Percentiles rank a stretch among this genome's conserved stretches.
phyloP scores from a whole-genome alignment of 2,888 invertebrate species.

The Lasioglossum malachurum region DNA sequence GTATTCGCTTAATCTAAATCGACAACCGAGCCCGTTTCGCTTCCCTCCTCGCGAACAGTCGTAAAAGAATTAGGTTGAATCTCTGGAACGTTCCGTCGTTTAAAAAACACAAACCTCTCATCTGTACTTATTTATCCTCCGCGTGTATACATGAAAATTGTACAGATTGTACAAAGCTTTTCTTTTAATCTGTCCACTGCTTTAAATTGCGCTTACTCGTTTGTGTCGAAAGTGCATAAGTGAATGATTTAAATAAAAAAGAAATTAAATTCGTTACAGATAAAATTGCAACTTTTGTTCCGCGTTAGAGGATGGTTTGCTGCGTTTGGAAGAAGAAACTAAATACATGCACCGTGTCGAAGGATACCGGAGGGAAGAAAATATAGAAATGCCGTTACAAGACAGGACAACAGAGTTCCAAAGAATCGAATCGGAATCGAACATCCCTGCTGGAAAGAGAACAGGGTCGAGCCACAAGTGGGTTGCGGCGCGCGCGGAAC shows the following conservation, averaged over 20 bases:
- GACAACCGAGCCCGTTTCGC: background rate
- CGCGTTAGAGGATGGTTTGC: too few relatives aligned
- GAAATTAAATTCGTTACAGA: too few relatives aligned
- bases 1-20: conserved; percentile 40
- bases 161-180: too few relatives aligned
- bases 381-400: background rate
- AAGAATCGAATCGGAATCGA: background rate
- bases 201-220: too few relatives aligned
- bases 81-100: background rate
- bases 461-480: conserved; percentile 42
- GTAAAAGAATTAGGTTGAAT: conserved; percentile 20
- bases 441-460: conserved; percentile 26
- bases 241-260: too few relatives aligned
- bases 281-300: too few relatives aligned
- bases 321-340: background rate
- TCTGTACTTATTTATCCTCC: too few relatives aligned
- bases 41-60: background rate
- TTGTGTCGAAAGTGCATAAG: too few relatives aligned
- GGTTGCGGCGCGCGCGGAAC: conserved; percentile 11
- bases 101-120: too few relatives aligned
- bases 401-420: background rate
- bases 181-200: too few relatives aligned
- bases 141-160: too few relatives aligned
- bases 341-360: background rate
- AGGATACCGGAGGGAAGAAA: background rate